Percentiles rank a stretch among this genome's conserved stretches.
These are phyloP conservation scores for Hemitrygon akajei DNA, from an alignment of 2,797 vertebrate species.

Conservation along the genomic window DNA sequence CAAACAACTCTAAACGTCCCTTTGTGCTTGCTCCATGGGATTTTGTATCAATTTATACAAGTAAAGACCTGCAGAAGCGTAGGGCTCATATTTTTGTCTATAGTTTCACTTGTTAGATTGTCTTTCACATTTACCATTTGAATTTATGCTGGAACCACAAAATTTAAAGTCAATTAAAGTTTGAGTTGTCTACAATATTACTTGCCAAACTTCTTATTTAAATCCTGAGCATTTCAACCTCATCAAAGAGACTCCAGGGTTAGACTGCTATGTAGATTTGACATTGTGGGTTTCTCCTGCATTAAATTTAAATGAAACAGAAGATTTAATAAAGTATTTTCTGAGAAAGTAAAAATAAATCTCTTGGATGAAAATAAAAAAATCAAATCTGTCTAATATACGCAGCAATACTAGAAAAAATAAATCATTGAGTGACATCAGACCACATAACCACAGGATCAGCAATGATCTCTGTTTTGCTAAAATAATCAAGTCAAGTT, in stretches of 20 bases:
- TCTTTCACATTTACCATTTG: neutral
- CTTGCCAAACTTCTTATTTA: neutral
- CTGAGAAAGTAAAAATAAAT: neutral
- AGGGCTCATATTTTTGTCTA: neutral
- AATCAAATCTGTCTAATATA: neutral
- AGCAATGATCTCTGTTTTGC: neutral
- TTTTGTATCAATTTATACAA: neutral
- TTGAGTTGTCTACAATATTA: neutral
- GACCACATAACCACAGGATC: slow-evolving; percentile 14
- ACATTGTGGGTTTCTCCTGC: neutral
- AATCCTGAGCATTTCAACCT: neutral
- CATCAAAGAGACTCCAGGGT: neutral
- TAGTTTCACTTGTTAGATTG: neutral
- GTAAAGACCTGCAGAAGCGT: neutral
- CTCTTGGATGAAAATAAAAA: neutral
- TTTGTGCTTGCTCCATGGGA: neutral
- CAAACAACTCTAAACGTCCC: neutral
- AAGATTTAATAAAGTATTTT: slow-evolving; percentile 1
- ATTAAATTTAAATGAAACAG: neutral
- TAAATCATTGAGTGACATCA: neutral
- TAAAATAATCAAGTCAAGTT: slow-evolving; percentile 8
- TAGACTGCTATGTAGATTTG: neutral
- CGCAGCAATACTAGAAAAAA: neutral
- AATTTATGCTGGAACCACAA: neutral
- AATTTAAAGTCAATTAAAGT: neutral